Conservation (phyloP, 2,888 invertebrate species). For the Eristalinus aeneus region DNA sequence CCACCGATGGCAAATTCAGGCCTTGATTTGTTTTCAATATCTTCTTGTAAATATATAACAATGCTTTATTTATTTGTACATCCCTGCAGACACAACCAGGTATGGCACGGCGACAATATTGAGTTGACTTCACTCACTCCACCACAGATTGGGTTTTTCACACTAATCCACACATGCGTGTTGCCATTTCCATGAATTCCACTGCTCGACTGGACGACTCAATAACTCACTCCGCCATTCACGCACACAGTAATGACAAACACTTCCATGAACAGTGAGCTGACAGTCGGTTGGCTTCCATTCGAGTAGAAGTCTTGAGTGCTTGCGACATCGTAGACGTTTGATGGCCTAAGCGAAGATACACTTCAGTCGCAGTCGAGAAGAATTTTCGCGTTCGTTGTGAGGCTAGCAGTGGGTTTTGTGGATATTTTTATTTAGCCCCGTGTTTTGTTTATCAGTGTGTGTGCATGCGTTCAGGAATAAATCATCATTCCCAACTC, state of each 20-base stretch:
- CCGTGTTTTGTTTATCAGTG: conserved; percentile 33
- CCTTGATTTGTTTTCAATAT: conserved; percentile 13
- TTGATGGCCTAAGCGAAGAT: not conserved
- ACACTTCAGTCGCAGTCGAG: conserved; percentile 36
- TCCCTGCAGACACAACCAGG: conserved; percentile 17
- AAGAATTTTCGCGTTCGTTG: conserved; percentile 58
- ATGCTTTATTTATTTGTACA: conserved; percentile 11
- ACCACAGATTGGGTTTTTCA: conserved; percentile 46
- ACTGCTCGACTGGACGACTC: conserved; percentile 14
- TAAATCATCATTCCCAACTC: conserved; percentile 5
- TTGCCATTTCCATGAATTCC: not conserved
- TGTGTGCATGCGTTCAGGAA: conserved; percentile 31
- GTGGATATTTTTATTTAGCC: conserved; percentile 19
- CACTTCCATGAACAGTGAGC: conserved; percentile 50
- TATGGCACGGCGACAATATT: conserved; percentile 10
- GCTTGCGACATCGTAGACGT: conserved; percentile 59
- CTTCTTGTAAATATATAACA: conserved; percentile 20
- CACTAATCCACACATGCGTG: conserved; percentile 43
- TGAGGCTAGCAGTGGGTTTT: conserved; percentile 31
- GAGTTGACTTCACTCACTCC: conserved; percentile 42
- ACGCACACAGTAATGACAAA: conserved; percentile 6
- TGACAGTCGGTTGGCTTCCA: conserved; percentile 47
- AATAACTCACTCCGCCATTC: conserved; percentile 12
- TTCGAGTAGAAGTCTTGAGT: conserved; percentile 71
- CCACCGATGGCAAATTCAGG: conserved; percentile 60